Evolutionary conservation across 1,140 invertebrate genomes (phyloP).

Genomic region (Drosophila bifasciata): DNA sequence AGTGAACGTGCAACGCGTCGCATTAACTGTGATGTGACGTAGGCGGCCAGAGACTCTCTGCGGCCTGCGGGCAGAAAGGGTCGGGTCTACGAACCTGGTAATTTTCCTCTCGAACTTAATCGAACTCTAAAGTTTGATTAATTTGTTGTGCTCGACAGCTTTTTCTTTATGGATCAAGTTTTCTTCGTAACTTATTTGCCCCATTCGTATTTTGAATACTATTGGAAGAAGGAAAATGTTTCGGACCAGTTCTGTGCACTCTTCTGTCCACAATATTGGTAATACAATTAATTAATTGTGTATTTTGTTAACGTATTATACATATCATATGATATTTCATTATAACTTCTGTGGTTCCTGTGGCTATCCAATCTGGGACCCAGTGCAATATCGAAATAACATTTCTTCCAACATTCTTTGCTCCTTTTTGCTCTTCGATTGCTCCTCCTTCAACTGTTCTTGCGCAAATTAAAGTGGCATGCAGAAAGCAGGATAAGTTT

Average conservation of each 20-base stretch:
- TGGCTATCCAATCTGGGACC: not conserved
- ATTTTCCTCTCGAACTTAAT: too few species aligned
- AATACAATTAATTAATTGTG: too few species aligned
- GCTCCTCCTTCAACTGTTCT: slow-evolving; percentile 10
- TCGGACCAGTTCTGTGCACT: too few species aligned
- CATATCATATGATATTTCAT: not conserved
- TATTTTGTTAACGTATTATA: too few species aligned
- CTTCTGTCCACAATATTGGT: too few species aligned
- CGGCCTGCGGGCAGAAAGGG: not conserved
- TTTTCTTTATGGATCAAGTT: too few species aligned
- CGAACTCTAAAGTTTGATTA: too few species aligned
- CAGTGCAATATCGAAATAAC: slow-evolving; percentile 1
- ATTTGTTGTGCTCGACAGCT: too few species aligned
- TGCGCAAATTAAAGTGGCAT: slow-evolving; percentile 60
- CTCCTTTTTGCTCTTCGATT: not conserved
- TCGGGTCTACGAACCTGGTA: too few species aligned
- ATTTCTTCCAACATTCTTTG: not conserved
- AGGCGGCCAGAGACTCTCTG: not conserved
- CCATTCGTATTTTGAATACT: too few species aligned
- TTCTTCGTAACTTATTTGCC: too few species aligned
- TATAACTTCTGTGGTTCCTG: not conserved
- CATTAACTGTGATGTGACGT: not conserved
- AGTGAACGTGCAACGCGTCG: slow-evolving; percentile 12
- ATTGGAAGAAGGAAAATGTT: too few species aligned
- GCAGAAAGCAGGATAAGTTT: slow-evolving; percentile 46